Evolutionary conservation across 2,113 vertebrate genomes (phyloP).

Genomic region (Dipodomys spectabilis): DNA sequence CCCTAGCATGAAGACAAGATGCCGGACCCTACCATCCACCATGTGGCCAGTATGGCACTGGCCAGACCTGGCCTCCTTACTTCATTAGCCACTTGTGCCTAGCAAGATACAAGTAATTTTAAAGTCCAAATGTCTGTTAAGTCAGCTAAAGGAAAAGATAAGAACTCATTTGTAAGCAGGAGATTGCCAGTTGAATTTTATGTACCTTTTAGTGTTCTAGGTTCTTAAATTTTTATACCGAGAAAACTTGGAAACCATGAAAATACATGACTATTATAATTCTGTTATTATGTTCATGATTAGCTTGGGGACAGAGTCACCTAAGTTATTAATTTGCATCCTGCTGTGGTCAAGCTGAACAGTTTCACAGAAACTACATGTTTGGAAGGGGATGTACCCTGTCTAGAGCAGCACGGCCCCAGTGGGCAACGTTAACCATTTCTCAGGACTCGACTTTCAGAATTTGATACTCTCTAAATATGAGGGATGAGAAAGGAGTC

Average conservation of each 20-base stretch:
- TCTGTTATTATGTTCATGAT: background rate
- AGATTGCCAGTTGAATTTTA: background rate
- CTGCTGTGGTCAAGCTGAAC: background rate
- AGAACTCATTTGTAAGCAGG: background rate
- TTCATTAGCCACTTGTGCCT: too few relatives aligned
- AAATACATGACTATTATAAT: background rate
- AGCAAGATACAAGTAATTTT: background rate
- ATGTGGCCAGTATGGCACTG: too few relatives aligned
- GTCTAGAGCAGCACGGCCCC: background rate
- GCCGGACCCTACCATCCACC: too few relatives aligned
- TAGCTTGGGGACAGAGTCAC: background rate
- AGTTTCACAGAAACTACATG: background rate
- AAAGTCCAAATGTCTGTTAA: background rate
- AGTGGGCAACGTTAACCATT: background rate
- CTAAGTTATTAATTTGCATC: conserved; percentile 11
- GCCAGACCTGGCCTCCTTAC: too few relatives aligned
- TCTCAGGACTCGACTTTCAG: background rate
- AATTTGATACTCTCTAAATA: background rate
- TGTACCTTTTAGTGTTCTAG: background rate
- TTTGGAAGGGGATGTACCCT: background rate
- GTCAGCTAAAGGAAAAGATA: background rate
- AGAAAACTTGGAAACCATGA: background rate
- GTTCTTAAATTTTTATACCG: conserved; percentile 3
- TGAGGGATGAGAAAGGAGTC: background rate
- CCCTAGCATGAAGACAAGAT: too few relatives aligned